A percentile compares a stretch with the other conserved stretches of the same genome.
Conservation (phyloP, 30 jellyfish, hydroid and myxozoan genomes). For the Rhopilema esculentum region DNA sequence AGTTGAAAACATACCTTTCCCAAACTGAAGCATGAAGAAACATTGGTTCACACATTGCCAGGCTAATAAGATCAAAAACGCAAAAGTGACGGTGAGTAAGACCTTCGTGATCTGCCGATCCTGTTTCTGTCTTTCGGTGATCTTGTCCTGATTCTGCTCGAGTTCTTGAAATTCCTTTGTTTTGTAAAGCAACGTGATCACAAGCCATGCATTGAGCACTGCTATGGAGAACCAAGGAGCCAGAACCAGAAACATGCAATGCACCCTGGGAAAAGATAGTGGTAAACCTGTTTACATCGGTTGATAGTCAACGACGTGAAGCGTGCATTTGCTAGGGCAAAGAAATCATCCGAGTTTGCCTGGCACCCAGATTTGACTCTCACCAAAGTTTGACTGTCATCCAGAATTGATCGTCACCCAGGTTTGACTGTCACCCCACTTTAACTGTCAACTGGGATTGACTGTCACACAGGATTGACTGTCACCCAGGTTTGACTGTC, state of each 20-base stretch:
- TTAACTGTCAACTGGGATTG: no score
- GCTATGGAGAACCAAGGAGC: slow-evolving; percentile 92
- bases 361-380: no score
- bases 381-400: no score
- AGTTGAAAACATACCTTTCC: slow-evolving; percentile 50
- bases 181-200: slow-evolving; percentile 41
- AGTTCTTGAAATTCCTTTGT: slow-evolving; percentile 32
- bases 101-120: slow-evolving; percentile 78
- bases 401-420: no score
- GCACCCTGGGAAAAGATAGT: slow-evolving; percentile 45
- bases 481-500: no score
- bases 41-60: slow-evolving; percentile 92
- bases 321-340: no score
- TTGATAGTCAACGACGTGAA: no score
- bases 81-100: slow-evolving; percentile 68
- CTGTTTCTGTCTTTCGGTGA: slow-evolving; percentile 51
- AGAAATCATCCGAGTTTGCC: no score
- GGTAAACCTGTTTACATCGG: no score
- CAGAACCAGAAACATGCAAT: slow-evolving; percentile 85
- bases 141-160: slow-evolving; percentile 2
- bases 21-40: slow-evolving; percentile 77
- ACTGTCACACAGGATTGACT: no score
- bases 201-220: slow-evolving; percentile 67
- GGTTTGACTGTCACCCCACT: no score
- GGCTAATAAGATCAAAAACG: slow-evolving; percentile 81